Evolutionary conservation across 2,888 invertebrate genomes (phyloP).

Genomic region (Xylocampa areola): DNA sequence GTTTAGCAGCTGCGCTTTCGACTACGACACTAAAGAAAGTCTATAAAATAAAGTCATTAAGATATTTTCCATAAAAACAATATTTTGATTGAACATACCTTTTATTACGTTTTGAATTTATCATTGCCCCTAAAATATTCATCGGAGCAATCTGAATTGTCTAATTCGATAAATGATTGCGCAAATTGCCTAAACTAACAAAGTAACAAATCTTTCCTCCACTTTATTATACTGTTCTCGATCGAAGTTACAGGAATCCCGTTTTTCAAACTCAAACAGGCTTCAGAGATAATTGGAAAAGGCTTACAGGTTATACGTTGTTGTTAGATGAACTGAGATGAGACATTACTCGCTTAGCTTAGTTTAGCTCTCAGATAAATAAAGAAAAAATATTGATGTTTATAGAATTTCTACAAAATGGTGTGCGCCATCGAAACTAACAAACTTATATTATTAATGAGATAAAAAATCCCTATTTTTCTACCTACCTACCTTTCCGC

Average conservation of each 20-base stretch:
- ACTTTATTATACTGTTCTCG: constrained; percentile 29
- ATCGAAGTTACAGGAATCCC: constrained; percentile 21
- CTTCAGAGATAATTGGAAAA: constrained; percentile 50
- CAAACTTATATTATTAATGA: too few species aligned
- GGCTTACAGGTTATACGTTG: constrained; percentile 10
- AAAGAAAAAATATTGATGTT: too few species aligned
- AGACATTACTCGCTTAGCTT: constrained; percentile 8
- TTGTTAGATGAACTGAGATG: constrained; percentile 11
- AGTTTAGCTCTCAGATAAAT: too few species aligned
- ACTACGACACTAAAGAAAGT: too few species aligned
- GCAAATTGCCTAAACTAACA: constrained; percentile 7
- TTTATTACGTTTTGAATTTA: not conserved
- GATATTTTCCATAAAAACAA: too few species aligned
- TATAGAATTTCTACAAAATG: too few species aligned
- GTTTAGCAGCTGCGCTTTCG: too few species aligned
- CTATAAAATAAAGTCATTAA: too few species aligned
- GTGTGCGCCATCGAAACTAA: too few species aligned
- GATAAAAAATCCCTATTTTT: too few species aligned
- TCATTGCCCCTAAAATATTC: constrained; percentile 1
- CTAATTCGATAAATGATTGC: constrained; percentile 10
- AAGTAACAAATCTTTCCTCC: constrained; percentile 16
- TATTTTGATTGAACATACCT: too few species aligned
- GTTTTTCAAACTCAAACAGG: constrained; percentile 41
- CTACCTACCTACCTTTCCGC: too few species aligned
- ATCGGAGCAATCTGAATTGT: not conserved